Conservation (phyloP, 37 sponge, comb jelly and placozoan genomes). For the Mnemiopsis leidyi region DNA sequence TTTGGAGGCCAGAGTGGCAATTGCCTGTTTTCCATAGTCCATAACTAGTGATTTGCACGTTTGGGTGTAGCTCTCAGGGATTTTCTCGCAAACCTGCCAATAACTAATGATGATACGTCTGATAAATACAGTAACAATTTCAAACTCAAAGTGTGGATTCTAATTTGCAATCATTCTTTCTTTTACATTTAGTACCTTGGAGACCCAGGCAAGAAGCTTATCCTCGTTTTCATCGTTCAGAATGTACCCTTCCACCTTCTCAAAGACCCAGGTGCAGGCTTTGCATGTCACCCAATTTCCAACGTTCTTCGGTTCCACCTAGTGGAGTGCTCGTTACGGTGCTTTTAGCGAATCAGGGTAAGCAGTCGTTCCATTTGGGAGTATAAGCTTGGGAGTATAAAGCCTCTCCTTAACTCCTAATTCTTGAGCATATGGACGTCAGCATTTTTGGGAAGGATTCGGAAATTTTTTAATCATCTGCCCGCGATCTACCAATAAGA, state of each 20-base stretch:
- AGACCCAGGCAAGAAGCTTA: background rate
- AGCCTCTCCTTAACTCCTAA: too few species aligned
- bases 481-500: too few species aligned
- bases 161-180: background rate
- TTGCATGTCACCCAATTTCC: conserved; percentile 13
- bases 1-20: background rate
- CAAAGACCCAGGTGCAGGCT: conserved; percentile 1
- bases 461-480: too few species aligned
- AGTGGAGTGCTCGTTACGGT: too few species aligned
- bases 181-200: background rate
- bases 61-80: background rate
- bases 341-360: too few species aligned
- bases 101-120: too few species aligned
- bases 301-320: background rate
- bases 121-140: too few species aligned
- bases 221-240: conserved; percentile 8
- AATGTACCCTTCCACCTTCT: background rate
- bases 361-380: too few species aligned
- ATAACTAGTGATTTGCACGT: background rate
- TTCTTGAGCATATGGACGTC: too few species aligned
- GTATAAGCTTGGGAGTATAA: too few species aligned
- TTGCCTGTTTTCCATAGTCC: conserved; percentile 10
- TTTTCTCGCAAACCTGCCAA: conserved; percentile 28
- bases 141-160: background rate
- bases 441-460: too few species aligned